These are phyloP conservation scores for Aix galericulata DNA, from an alignment of 2,113 vertebrate species.

Conservation along the genomic window DNA sequence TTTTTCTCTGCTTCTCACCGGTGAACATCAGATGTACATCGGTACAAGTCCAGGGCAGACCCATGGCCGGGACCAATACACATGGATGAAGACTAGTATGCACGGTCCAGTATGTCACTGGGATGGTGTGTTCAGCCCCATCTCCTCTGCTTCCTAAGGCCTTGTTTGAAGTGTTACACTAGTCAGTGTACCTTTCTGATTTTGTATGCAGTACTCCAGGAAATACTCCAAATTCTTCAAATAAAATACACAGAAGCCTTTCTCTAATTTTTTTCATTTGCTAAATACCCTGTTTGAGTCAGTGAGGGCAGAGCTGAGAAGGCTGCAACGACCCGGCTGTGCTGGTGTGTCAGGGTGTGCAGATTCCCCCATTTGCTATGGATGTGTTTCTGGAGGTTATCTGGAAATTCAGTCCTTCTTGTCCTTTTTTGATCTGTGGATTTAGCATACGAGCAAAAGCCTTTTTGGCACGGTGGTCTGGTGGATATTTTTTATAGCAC, in stretches of 20 bases:
- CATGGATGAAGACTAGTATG: too few species aligned
- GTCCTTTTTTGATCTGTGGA: conserved; percentile 11
- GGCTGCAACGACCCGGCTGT: not conserved
- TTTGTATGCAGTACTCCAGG: not conserved
- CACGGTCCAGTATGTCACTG: too few species aligned
- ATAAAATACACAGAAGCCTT: not conserved
- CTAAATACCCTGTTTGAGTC: not conserved
- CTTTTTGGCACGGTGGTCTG: conserved; percentile 21
- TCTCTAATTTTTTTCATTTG: not conserved
- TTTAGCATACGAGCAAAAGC: conserved; percentile 32
- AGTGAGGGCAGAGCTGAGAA: not conserved
- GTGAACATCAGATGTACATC: not conserved
- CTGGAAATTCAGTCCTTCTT: not conserved
- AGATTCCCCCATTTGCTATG: rapidly evolving
- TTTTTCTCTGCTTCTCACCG: not conserved
- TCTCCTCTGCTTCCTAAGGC: not conserved
- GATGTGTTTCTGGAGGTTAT: not conserved
- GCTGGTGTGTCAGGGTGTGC: not conserved
- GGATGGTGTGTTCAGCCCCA: rapidly evolving
- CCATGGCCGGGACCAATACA: rapidly evolving
- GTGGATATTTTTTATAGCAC: conserved; percentile 41
- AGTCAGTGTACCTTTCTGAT: not conserved
- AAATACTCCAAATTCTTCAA: conserved; percentile 54
- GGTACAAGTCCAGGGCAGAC: not conserved
- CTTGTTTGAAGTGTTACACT: not conserved